phyloP scores from a whole-genome alignment of 2,797 vertebrate genomes.

The Anolis apletophallus region DNA sequence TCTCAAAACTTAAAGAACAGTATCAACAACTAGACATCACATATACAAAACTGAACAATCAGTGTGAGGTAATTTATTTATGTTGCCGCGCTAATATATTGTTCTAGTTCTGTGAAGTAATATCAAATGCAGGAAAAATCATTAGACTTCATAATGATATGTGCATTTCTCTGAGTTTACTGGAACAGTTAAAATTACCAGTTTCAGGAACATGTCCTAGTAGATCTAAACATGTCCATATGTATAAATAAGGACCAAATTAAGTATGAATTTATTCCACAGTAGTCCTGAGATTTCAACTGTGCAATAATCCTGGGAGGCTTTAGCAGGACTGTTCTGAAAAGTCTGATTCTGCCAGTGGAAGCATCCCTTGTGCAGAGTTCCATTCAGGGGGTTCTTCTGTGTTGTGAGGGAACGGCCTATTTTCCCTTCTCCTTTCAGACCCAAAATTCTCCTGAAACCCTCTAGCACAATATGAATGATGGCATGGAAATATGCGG shows the following conservation, averaged over 20 bases:
- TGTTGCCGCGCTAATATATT: not conserved
- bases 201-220: not conserved
- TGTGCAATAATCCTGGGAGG: not conserved
- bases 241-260: not conserved
- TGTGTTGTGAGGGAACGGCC: too few species aligned
- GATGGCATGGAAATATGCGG: not conserved
- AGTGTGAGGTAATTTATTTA: conserved; percentile 87
- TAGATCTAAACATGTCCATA: not conserved
- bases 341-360: not conserved
- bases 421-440: too few species aligned
- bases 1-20: conserved; percentile 94
- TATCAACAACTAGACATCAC: conserved; percentile 97
- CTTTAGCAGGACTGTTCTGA: not conserved
- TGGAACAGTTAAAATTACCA: not conserved
- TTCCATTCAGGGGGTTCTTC: not conserved
- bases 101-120: not conserved
- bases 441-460: not conserved
- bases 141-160: not conserved
- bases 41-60: conserved; percentile 95
- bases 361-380: not conserved
- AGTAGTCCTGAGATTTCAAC: not conserved
- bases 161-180: not conserved
- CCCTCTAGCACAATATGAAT: not conserved
- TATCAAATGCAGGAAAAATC: not conserved
- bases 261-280: not conserved